Evolutionary conservation across 2,113 vertebrate genomes (phyloP), one percentile per base, ranked within the genome.

Genomic region (Meriones unguiculatus): DNA sequence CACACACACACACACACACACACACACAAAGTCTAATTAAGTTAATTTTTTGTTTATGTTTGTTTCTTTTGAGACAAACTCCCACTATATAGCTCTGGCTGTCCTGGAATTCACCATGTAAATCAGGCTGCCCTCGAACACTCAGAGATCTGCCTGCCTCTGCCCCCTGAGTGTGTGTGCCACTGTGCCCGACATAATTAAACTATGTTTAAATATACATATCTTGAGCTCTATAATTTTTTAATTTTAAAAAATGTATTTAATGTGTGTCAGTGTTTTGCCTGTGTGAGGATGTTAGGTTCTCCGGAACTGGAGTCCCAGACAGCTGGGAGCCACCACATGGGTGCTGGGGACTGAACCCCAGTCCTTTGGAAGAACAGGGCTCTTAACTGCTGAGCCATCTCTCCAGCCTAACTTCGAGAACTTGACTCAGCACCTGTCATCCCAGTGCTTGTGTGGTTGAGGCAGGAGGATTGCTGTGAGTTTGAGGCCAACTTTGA

Each of bases 221-320:
- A 41, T 12, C 64, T 90, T 87, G 69, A 95, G 93, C 90, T 64
- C 32, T 82, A 38, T 82, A 38, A 62, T 62, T 57, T 82, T 62
- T 13, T 62, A 38, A 38, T 14, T 46, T 46, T 5, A 46, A 46
- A 46, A 46, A 46, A 46, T 46, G 46, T 46, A 46, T 46, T 46
- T 46, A 46, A 46, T 46, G 46, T 46, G 46, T 46, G 46, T 46
- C 46, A 46, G 46, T 46, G 46, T 46, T 46, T 46, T 46, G 46
- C 46, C 46, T 46, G 46, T 46, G 46, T 46, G 46, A 46, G 46
- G 46, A 46, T 46, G 46, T 46, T 46, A 46, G 46, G 5, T 46
- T 46, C 46, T 46, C 46, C 46, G 46, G 46, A 46, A 46, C 46
- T 46, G 46, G 46, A 46, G 46, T 46, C 46, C 4, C 46, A 46